These are phyloP conservation scores for Empis stercorea DNA, from an alignment of 2,888 invertebrate species.

Conservation along the genomic window DNA sequence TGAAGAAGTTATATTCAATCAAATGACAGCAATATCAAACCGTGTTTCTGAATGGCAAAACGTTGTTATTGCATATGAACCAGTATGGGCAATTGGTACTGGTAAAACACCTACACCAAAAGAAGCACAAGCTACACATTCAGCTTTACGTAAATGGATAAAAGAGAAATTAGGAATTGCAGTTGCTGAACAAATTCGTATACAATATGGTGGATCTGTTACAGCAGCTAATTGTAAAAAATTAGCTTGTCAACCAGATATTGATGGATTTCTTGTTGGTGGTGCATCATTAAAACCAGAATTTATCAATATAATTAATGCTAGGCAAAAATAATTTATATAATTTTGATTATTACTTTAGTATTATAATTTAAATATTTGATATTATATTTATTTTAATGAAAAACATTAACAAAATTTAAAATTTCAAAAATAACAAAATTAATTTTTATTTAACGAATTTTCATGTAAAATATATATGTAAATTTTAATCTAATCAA, in stretches of 20 bases:
- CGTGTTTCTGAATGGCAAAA: constrained; percentile 58
- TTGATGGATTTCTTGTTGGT: constrained; percentile 97
- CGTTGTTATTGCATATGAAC: constrained; percentile 96
- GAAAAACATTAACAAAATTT: no score
- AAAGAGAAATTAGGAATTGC: constrained; percentile 60
- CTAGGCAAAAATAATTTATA: constrained; percentile 38
- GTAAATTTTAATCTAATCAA: no score
- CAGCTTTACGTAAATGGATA: constrained; percentile 76
- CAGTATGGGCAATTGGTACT: constrained; percentile 99
- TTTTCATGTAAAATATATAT: no score
- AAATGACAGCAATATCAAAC: constrained; percentile 72
- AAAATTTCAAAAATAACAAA: no score
- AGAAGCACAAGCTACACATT: constrained; percentile 91
- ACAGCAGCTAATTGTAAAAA: constrained; percentile 85
- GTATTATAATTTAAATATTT: no score
- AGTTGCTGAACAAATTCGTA: constrained; percentile 65
- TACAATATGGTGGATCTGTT: constrained; percentile 97
- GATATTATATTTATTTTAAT: no score
- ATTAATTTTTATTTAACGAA: no score
- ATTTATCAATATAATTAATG: constrained; percentile 90
- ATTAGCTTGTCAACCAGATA: constrained; percentile 76
- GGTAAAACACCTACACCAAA: constrained; percentile 93
- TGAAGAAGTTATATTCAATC: constrained; percentile 85
- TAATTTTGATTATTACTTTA: no score
- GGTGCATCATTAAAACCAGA: constrained; percentile 98